phyloP scores from a whole-genome alignment of 2,113 vertebrate genomes.

The Leucoraja erinaceus region DNA sequence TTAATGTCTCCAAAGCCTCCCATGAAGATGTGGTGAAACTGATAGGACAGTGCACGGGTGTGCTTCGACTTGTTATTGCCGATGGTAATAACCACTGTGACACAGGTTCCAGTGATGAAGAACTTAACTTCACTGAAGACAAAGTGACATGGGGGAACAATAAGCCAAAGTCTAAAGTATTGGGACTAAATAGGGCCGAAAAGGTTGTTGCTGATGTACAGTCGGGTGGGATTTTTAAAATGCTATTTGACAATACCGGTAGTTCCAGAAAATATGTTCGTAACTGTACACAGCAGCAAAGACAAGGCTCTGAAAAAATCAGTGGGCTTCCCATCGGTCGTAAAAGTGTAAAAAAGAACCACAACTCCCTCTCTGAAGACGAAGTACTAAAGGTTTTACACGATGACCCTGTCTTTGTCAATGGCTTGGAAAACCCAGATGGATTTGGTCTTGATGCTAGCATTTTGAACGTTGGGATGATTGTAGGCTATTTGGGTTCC shows the following conservation, averaged over 20 bases:
- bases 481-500: slow-evolving; percentile 91
- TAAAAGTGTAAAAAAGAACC: slow-evolving; percentile 50
- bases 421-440: slow-evolving; percentile 57
- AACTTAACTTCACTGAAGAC: slow-evolving; percentile 70
- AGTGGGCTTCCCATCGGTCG: slow-evolving; percentile 51
- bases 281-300: slow-evolving; percentile 58
- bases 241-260: slow-evolving; percentile 87
- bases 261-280: slow-evolving; percentile 65
- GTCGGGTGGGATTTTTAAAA: slow-evolving; percentile 88
- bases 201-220: slow-evolving; percentile 91
- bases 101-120: slow-evolving; percentile 89
- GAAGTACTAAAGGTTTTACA: slow-evolving; percentile 63
- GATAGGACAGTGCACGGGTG: slow-evolving; percentile 85
- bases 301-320: slow-evolving; percentile 65
- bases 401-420: slow-evolving; percentile 69
- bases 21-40: slow-evolving; percentile 96
- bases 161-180: slow-evolving; percentile 76
- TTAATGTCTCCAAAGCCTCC: slow-evolving; percentile 83
- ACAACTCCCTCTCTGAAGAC: slow-evolving; percentile 66
- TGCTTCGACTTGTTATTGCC: slow-evolving; percentile 76
- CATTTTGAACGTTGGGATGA: slow-evolving; percentile 91
- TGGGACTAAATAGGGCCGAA: slow-evolving; percentile 89
- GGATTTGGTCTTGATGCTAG: slow-evolving; percentile 71
- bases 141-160: slow-evolving; percentile 69
- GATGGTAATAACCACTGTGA: slow-evolving; percentile 68